Evolutionary conservation across 53 echinoderm and acorn worm species (phyloP), one percentile per base, ranked within the genome.

Genomic region (Crossaster papposus): DNA sequence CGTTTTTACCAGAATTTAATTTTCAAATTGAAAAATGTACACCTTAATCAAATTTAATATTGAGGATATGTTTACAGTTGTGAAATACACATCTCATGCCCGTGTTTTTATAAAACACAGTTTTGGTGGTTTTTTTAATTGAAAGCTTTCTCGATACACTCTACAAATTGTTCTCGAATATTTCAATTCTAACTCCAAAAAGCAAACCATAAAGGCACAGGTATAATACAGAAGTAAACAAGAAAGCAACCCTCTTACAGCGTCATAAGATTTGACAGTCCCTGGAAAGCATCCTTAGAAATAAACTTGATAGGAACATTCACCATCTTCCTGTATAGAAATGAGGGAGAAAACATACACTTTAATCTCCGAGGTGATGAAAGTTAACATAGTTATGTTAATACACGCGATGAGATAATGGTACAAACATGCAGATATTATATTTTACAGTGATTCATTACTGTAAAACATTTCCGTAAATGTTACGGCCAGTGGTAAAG

Each of bases 171-270:
- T 44, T 7, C 44, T 7, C 44, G 44, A 44, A 5, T 1, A 7
- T 44, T 20, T 18, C 58, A 3, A 58, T 58, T 58, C 22, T 58
- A 58, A 58, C 17, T 20, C 58, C 2, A 17, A 3, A 58, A 58
- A 58, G 58, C 58, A 58, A 18, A 20, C 22, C 58, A 58, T 44
- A 58, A 20, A 2, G 15, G 15, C 58, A 11, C 22, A 15, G 58
- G 0, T 58, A 58, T 14, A 8, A 15, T 18, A 3, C 22, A 20
- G 17, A 58, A 14, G 15, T 20, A 18, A 58, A 17, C 53, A 58
- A 18, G 58, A 11, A 18, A 58, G 17, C 58, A 20, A 44, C 17
- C 17, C 15, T 15, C 90, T 81, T 73, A 90, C 90, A 90, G 30
- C 18, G 14, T 74, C 15, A 55, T 22, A 14, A 90, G 35, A 36